Evolutionary conservation across 2,113 vertebrate species (phyloP).

Genomic region (Otocyon megalotis): DNA sequence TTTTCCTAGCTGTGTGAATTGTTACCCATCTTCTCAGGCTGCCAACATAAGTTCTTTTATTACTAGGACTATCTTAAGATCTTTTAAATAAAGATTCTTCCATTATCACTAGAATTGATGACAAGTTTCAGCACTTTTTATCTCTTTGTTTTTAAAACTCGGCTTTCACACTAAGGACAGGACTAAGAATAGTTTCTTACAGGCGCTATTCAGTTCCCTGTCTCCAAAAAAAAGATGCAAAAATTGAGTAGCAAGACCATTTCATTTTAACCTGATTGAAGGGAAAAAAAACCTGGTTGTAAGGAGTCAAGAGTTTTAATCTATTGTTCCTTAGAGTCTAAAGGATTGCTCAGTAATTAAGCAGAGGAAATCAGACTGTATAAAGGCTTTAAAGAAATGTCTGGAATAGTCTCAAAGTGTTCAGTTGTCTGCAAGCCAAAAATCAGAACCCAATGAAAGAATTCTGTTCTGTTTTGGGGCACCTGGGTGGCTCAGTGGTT

Average conservation of each 20-base stretch:
- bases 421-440: slow-evolving; percentile 51
- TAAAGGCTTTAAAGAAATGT: slow-evolving; percentile 18
- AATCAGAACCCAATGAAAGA: not conserved
- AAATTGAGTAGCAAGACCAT: not conserved
- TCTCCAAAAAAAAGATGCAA: slow-evolving; percentile 17
- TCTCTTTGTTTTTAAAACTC: slow-evolving; percentile 61
- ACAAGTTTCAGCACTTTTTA: slow-evolving; percentile 48
- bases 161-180: not conserved
- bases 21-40: slow-evolving; percentile 13
- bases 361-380: slow-evolving; percentile 23
- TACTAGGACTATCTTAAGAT: slow-evolving; percentile 6
- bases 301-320: slow-evolving; percentile 31
- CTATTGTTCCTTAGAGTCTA: slow-evolving; percentile 48
- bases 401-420: slow-evolving; percentile 43
- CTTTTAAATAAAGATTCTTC: slow-evolving; percentile 52
- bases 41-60: slow-evolving; percentile 33
- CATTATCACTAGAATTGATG: slow-evolving; percentile 16
- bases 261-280: slow-evolving; percentile 35
- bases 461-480: not conserved
- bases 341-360: slow-evolving; percentile 54
- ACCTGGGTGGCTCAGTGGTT: no score
- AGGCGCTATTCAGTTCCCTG: not conserved
- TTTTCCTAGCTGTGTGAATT: not conserved
- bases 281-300: slow-evolving; percentile 1
- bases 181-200: slow-evolving; percentile 37